phyloP scores from a whole-genome alignment of 2,888 invertebrate species.

The Noctua janthina region DNA sequence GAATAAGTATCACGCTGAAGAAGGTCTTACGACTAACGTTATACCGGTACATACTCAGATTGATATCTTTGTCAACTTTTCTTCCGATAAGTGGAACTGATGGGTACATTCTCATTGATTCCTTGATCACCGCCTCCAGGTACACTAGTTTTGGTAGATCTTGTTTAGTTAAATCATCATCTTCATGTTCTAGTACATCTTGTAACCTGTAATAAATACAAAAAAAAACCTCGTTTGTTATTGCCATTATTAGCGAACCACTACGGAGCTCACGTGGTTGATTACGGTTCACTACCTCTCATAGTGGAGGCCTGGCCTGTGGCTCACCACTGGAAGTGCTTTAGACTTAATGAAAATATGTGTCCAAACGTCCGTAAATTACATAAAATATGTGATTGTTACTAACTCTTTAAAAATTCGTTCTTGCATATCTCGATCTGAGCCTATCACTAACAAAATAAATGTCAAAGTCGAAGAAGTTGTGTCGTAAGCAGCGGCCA shows the following conservation, averaged over 20 bases:
- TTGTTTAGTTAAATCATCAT: constrained; percentile 32
- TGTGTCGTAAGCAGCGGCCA: constrained; percentile 42
- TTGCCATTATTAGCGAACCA: background rate
- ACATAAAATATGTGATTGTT: background rate
- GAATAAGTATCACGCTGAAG: background rate
- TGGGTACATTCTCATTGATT: constrained; percentile 54
- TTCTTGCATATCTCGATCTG: constrained; percentile 36
- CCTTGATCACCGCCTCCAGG: constrained; percentile 51
- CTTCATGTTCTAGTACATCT: constrained; percentile 23
- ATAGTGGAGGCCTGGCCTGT: too few relatives aligned
- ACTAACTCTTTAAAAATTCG: constrained; percentile 20
- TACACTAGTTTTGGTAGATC: constrained; percentile 44
- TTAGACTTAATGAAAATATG: background rate
- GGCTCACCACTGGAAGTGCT: background rate
- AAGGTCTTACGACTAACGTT: background rate
- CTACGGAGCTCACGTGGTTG: too few relatives aligned
- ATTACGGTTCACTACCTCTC: background rate
- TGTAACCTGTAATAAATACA: constrained; percentile 21
- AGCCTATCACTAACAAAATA: constrained; percentile 38
- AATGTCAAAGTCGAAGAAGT: constrained; percentile 14
- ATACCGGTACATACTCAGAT: constrained; percentile 39
- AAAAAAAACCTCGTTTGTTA: background rate
- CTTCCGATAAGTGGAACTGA: constrained; percentile 31
- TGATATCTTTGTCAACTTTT: constrained; percentile 38
- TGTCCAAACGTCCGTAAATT: background rate